Base-by-base conservation (phyloP, 2,888 invertebrate species). In the Scelioninae gen. 2 region DNA sequence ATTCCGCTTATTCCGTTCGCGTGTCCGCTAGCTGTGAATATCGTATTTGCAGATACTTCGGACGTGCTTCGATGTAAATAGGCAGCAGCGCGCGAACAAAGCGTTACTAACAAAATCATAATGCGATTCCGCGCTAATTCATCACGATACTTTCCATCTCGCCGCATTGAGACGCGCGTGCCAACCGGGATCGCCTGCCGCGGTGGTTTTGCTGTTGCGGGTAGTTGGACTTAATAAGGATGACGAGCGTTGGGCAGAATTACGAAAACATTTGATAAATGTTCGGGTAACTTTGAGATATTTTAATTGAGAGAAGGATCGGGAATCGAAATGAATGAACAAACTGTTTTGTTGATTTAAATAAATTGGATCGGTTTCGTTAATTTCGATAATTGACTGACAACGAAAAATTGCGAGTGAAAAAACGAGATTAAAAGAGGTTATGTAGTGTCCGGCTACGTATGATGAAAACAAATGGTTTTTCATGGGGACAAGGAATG, bases 71-170 rank as follows among this genome's bases (percentile, higher is more conserved):
- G 53, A 57, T 39, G 60, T 67, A 50, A 73, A 73, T 67, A 63
- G 50, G 61, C 67, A 31, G 50, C 18, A 43, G 57, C 28, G 61
- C 39, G 65, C 55, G 55, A 39, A 73, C 67, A 61, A 73, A 73
- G 72, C 72, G 67, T 73, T 67, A 67, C 72, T 61, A 72, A 72
- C 61, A 60, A 72, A 72, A 72, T 72, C 61, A 61, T 67, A 65
- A 71, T 65, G 15, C 37, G 33, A 71, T 60, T 72, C 65, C 55
- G 72, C 55, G 43, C 65, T 72, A 67, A 72, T 72, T 72, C 72
- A 65, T 55, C 72, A 53, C 43, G 53, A 65, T 72, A 72, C 72
- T 71, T 72, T 72, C 65, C 48, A 46, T 72, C 65, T 65, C 65
- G 58, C 22, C 15, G 57, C 63, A 63, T 63, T 63, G 57, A 60